Base-by-base conservation (phyloP, 2,797 vertebrate species). In the Melanotaenia boesemani region DNA sequence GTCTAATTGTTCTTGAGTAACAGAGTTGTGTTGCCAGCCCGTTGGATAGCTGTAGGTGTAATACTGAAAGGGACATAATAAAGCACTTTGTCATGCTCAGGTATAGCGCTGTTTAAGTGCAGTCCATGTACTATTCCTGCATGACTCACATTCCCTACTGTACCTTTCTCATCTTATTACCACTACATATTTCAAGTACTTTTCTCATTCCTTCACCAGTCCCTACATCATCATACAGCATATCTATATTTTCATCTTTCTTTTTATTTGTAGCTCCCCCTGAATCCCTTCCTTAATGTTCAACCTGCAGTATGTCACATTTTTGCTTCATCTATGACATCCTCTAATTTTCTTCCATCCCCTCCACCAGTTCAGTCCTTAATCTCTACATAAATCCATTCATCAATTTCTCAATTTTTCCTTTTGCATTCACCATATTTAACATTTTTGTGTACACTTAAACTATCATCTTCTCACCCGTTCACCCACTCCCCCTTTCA, bases 341-440 rank as follows among this genome's bases (percentile, higher is more conserved):
- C 34, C 56, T 41, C 48, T 52, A 10, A 13, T 65, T 56, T 70
- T 26, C 54, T 77, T 36, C 34, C 63, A 28, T 50, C 75, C 70
- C 54, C 34, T 64, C 59, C 60, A 54, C 24, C 50, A 54, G 6
- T 16, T 18, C 54, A 28, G 2, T 26, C 52, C 52, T 13, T 24
- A 11, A 54, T 54, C 11, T 24, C 50, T 5, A 24, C 50, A 60
- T 78, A 60, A 78, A 78, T 44, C 72, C 39, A 16, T 52, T 59
- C 55, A 48, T 26, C 41, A 22, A 18, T 50, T 62, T 24, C 9
- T 63, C 64, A 0, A 10, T 56, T 18, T 44, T 18, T 52, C 63
- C 67, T 41, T 41, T 41, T 37, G 2, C 72, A 48, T 81, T 58
- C 63, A 62, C 10, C 46, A 50, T 36, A 70, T 55, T 72, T 30